Evolutionary conservation across 1,140 invertebrate species (phyloP).

Genomic region (Oryzaephilus surinamensis): DNA sequence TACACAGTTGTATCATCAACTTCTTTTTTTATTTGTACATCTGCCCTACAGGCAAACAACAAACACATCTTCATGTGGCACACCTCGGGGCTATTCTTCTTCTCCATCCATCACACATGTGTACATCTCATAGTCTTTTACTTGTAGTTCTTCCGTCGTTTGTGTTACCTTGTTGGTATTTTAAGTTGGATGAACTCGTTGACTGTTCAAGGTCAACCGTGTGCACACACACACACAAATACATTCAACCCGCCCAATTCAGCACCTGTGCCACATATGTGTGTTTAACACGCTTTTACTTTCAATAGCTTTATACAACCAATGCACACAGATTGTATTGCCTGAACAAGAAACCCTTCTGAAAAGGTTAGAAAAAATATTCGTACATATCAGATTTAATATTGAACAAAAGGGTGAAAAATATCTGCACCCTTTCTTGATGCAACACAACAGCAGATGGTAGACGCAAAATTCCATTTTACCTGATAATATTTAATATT

Average conservation of each 20-base stretch:
- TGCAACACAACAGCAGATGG: no score
- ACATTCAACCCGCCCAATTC: constrained; percentile 12
- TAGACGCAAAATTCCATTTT: constrained; percentile 9
- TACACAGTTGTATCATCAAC: not conserved
- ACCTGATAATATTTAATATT: no score
- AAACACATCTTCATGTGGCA: not conserved
- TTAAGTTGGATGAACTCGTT: constrained; percentile 11
- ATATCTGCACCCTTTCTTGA: not conserved
- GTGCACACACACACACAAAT: constrained; percentile 5
- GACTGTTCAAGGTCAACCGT: constrained; percentile 16
- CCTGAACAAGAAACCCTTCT: not conserved
- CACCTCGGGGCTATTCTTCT: not conserved
- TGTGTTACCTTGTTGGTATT: not conserved
- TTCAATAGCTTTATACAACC: constrained; percentile 6
- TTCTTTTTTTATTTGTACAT: not conserved
- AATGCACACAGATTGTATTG: no score
- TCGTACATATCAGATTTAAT: not conserved
- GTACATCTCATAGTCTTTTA: not conserved
- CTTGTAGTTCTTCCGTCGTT: constrained; percentile 1
- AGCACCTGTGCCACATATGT: no score
- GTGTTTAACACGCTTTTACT: constrained; percentile 20
- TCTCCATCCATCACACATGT: not conserved
- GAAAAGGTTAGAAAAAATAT: not conserved
- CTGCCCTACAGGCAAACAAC: not conserved
- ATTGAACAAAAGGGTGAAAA: no score